Evolutionary conservation across 2,797 vertebrate genomes (phyloP).

Genomic region (Mareca strepera): DNA sequence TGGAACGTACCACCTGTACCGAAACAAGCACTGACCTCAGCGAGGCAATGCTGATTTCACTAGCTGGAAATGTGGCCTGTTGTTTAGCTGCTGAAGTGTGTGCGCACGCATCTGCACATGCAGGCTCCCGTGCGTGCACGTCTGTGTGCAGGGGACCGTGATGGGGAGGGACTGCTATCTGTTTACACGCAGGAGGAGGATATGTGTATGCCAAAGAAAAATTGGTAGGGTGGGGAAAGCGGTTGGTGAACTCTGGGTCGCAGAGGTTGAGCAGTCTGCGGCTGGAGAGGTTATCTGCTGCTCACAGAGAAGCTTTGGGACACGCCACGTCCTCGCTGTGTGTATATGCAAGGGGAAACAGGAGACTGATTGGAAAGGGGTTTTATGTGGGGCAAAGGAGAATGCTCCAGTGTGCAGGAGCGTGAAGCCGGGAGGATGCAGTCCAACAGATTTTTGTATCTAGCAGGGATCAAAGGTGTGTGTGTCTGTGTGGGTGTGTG

Average conservation of each 20-base stretch:
- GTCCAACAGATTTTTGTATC: background rate
- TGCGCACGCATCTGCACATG: too few relatives aligned
- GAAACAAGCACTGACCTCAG: background rate
- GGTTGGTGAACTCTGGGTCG: background rate
- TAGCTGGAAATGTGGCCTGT: background rate
- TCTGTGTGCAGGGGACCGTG: fast-evolving
- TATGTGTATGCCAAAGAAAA: background rate
- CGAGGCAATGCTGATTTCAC: background rate
- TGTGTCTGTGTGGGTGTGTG: slow-evolving; percentile 8
- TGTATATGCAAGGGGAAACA: background rate
- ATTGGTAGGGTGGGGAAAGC: background rate
- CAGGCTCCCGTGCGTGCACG: fast-evolving
- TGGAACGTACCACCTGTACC: slow-evolving; percentile 51
- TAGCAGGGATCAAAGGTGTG: slow-evolving; percentile 40
- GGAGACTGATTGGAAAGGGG: background rate
- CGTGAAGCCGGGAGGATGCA: background rate
- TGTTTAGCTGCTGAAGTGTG: background rate
- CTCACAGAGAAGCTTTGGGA: background rate
- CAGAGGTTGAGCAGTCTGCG: background rate
- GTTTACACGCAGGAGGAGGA: background rate
- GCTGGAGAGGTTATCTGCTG: background rate
- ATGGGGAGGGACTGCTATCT: background rate
- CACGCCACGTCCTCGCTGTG: fast-evolving
- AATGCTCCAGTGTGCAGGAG: background rate
- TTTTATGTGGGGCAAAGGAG: background rate